Base-by-base conservation (phyloP, 1,140 invertebrate genomes). In the Aphidius gifuensis region DNA sequence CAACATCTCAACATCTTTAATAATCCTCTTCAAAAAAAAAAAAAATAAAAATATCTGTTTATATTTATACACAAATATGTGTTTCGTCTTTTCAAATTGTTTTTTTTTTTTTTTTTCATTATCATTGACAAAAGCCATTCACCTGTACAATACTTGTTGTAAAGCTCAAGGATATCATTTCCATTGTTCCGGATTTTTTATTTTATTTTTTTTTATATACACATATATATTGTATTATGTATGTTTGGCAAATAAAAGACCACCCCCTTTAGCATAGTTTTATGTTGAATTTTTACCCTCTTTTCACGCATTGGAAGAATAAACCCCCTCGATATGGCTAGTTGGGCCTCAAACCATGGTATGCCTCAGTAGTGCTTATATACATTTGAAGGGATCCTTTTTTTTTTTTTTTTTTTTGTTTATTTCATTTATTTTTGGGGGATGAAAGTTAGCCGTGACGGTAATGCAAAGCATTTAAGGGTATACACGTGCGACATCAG, bases 331-430 rank as follows among this genome's bases (percentile, higher is more conserved):
- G 67, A 71, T 73, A 73, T 69, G 75, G 72, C 75, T 75, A 77
- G 72, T 77, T 75, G 75, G 69, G 70, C 73, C 73, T 76, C 73
- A 70, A 70, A 73, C 66, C 68, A 70, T 69, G 70, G 71, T 73
- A 74, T 74, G 69, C 69, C 67, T 68, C 66, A 64, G 64, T 67
- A 66, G 58, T 68, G 67, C 66, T 64, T 61, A 58, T 68, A 66
- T 61, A 65, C 58, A 64, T 55, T 43, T n/a, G 53, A 40, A 55
- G 38, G 53, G 53, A 23, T 23, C 23, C 3, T 23, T 23, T 2
- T 23, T 23, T 23, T 23, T 23, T 23, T 23, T 2, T 23, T 23
- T 23, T 23, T 23, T 23, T 23, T 23, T 23, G 3, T 23, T 2
- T 23, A 23, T 23, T 23, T 23, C 23, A 23, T 23, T 23, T 23